phyloP scores from a whole-genome alignment of 1,140 invertebrate species.

The Batillaria attramentaria region DNA sequence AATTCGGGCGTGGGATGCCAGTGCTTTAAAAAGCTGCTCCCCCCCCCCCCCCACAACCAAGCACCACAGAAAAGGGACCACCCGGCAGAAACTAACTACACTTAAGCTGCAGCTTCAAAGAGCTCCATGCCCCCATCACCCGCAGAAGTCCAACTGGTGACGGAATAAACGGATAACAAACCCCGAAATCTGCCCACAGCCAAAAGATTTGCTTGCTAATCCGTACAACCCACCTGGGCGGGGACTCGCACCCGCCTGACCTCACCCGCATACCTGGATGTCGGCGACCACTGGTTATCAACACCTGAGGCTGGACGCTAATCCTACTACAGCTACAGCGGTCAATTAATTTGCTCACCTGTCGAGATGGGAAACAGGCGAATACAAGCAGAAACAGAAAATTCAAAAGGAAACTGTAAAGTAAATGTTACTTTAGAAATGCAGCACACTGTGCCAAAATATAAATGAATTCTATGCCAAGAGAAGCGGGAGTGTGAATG shows the following conservation, averaged over 20 bases:
- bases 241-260: background rate
- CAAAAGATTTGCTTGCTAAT: background rate
- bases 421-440: too few species aligned
- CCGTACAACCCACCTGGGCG: background rate
- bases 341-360: conserved; percentile 10
- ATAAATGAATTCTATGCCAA: too few species aligned
- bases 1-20: background rate
- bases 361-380: too few species aligned
- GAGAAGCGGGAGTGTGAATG: background rate
- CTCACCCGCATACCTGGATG: conserved; percentile 11
- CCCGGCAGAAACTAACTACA: background rate
- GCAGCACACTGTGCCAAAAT: too few species aligned
- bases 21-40: background rate
- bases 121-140: background rate
- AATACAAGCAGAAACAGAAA: too few species aligned
- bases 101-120: background rate
- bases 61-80: background rate
- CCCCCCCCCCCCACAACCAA: background rate
- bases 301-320: background rate
- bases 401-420: too few species aligned
- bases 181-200: background rate
- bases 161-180: background rate
- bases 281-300: background rate
- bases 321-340: conserved; percentile 2
- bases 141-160: background rate